A percentile compares a stretch with the other conserved stretches of the same genome.
Conservation (phyloP, 1,140 invertebrate genomes). For the Nephotettix cincticeps region DNA sequence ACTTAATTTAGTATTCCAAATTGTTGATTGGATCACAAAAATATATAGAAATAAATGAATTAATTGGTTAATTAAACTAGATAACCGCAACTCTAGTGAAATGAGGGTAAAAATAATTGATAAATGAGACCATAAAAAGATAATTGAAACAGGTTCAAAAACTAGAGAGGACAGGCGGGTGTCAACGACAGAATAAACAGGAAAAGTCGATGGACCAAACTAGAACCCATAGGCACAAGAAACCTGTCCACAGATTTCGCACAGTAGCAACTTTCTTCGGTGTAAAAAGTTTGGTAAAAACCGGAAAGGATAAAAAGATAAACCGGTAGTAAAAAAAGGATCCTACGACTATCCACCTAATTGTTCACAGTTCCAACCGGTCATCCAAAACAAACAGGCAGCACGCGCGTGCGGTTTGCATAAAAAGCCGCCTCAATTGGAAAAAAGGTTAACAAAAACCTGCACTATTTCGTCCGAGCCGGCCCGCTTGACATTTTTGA, state of each 20-base stretch:
- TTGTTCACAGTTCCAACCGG: conserved; percentile 16
- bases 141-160: too few species aligned
- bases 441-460: conserved; percentile 25
- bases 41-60: too few species aligned
- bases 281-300: conserved; percentile 16
- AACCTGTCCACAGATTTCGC: background rate
- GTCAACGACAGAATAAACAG: too few species aligned
- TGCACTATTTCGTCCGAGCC: conserved; percentile 17
- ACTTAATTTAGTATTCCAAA: too few species aligned
- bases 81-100: too few species aligned
- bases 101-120: too few species aligned
- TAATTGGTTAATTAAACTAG: too few species aligned
- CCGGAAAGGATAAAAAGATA: background rate
- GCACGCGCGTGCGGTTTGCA: conserved; percentile 5
- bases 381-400: conserved; percentile 19
- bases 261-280: conserved; percentile 20
- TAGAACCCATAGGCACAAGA: too few species aligned
- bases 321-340: background rate
- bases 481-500: conserved; percentile 28
- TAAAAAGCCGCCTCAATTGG: conserved; percentile 1
- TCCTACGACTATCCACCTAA: background rate
- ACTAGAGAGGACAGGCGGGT: too few species aligned
- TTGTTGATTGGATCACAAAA: too few species aligned
- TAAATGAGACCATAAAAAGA: too few species aligned
- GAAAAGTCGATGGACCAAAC: too few species aligned